Evolutionary conservation across 2,888 invertebrate species (phyloP), one percentile per base, ranked within the genome.

Genomic region (Lycocerus yunnanus): DNA sequence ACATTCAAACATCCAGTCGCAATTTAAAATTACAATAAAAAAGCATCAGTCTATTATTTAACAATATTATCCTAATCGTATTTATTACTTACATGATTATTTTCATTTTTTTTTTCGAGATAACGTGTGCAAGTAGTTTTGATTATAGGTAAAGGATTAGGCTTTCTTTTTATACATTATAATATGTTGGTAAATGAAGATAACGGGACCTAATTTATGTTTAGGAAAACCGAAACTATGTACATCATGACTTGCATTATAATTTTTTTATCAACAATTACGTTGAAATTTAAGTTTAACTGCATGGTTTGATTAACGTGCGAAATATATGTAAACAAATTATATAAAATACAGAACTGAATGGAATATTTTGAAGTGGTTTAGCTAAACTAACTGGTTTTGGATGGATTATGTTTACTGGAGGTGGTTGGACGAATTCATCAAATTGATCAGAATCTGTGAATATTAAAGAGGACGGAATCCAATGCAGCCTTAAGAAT

Each of bases 321-420:
- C 60, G 71, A 21, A 76, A 67, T 66, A 76, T 71, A 71, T 76
- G 76, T 61, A 75, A 71, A 72, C 66, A 73, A 73, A 75, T 71
- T 69, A 79, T 69, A 68, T 75, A 69, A 80, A 68, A 68, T 78
- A 79, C 18, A 79, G 71, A 71, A 81, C 68, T 76, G 71, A 80
- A 78, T 78, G 78, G 74, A 70, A 80, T 73, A 72, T 69, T 75
- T 71, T 79, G 80, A 71, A 82, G 78, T 74, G 82, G 80, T 75
- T 82, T 83, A 78, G 85, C 84, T 79, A 80, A 77, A 82, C 83
- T 85, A 82, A 87, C 85, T 77, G 92, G 92, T 82, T 91, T 90
- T 67, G 92, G 92, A 87, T 92, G 92, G 82, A 92, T 89, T 83
- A 92, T 92, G 85, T 92, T 92, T 74, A 92, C 92, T 72, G 92